Conservation (phyloP, 2,888 invertebrate genomes). For the Epirrhoe alternata region DNA sequence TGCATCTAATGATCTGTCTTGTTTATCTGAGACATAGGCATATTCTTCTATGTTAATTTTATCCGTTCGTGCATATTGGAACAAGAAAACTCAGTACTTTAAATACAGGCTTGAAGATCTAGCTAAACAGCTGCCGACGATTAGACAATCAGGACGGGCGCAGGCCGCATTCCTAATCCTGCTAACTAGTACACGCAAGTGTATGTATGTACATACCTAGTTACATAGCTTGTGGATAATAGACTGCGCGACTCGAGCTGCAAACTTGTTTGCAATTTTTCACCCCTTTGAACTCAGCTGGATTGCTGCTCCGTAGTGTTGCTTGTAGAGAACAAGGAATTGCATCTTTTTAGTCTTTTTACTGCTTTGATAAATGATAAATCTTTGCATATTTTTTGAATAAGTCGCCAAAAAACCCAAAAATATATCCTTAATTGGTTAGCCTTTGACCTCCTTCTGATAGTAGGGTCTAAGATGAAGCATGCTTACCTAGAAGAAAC, state of each 20-base stretch:
- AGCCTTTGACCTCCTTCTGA: too few relatives aligned
- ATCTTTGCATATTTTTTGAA: too few relatives aligned
- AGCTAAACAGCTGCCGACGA: constrained; percentile 28
- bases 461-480: too few relatives aligned
- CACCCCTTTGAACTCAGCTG: constrained; percentile 24
- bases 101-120: constrained; percentile 31
- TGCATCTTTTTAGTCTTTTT: background rate
- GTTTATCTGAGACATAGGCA: background rate
- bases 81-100: background rate
- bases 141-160: constrained; percentile 39
- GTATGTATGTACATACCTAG: constrained; percentile 18
- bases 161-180: constrained; percentile 32
- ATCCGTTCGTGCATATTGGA: background rate
- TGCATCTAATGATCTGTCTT: background rate
- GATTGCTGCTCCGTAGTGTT: constrained; percentile 3
- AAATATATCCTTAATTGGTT: too few relatives aligned
- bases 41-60: too few relatives aligned
- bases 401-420: too few relatives aligned
- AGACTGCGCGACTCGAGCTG: constrained; percentile 16
- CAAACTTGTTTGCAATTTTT: constrained; percentile 23
- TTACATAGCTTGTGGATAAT: constrained; percentile 23
- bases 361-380: background rate
- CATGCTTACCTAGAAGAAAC: too few relatives aligned
- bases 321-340: background rate
- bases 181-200: constrained; percentile 26